Evolutionary conservation across 2,888 invertebrate genomes (phyloP).

Genomic region (Ophion slaviceki): DNA sequence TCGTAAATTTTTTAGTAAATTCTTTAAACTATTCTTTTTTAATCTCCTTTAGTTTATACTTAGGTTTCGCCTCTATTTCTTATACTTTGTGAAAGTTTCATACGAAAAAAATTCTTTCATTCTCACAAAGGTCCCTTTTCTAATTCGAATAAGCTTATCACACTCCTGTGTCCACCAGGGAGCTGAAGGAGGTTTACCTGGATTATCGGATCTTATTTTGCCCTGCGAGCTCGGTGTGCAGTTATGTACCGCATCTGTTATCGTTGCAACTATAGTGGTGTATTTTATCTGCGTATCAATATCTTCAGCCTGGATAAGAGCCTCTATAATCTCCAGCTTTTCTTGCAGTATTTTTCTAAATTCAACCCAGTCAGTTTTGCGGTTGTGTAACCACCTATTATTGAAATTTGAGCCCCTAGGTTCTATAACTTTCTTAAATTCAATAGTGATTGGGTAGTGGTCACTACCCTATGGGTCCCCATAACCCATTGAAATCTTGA

Average conservation of each 20-base stretch:
- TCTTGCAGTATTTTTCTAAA: neutral
- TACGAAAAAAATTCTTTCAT: neutral
- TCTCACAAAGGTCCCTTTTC: neutral
- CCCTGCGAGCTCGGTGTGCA: neutral
- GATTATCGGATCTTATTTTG: neutral
- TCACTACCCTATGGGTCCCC: slow-evolving; percentile 19
- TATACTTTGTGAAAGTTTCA: slow-evolving; percentile 7
- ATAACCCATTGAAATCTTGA: neutral
- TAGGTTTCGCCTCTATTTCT: neutral
- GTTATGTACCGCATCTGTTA: neutral
- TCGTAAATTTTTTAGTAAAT: slow-evolving; percentile 14
- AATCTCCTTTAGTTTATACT: slow-evolving; percentile 4
- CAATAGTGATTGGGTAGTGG: slow-evolving; percentile 20
- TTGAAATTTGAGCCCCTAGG: neutral
- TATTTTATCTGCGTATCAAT: slow-evolving; percentile 19
- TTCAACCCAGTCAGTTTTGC: slow-evolving; percentile 1
- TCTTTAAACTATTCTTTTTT: slow-evolving; percentile 16
- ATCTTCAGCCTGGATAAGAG: neutral
- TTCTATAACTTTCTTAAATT: neutral
- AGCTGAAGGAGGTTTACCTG: neutral
- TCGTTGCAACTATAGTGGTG: slow-evolving; percentile 7
- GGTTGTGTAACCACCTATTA: neutral
- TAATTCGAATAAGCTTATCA: slow-evolving; percentile 9
- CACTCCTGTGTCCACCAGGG: slow-evolving; percentile 11
- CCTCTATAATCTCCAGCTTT: neutral